Conservation (phyloP, 2,113 vertebrate genomes). For the Ochotona princeps region DNA sequence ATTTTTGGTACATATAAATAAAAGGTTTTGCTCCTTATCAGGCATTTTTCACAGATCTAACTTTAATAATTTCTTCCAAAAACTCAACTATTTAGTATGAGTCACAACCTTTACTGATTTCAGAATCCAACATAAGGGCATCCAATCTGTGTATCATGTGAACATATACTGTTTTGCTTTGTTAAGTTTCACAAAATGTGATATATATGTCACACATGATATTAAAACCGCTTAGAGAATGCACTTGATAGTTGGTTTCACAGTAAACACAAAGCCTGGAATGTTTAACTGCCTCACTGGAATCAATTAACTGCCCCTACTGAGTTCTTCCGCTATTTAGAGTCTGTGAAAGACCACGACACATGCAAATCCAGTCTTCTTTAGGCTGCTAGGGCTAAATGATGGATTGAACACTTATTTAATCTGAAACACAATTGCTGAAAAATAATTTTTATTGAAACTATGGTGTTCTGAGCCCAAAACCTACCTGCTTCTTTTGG, state of each 20-base stretch:
- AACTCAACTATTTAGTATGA: not conserved
- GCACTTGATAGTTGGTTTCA: not conserved
- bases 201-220: not conserved
- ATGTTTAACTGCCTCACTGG: not conserved
- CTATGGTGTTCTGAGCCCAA: not conserved
- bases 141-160: not conserved
- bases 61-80: not conserved
- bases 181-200: not conserved
- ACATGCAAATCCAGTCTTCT: not conserved
- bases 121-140: not conserved
- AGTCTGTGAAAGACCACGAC: conserved; percentile 18
- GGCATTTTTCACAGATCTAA: not conserved
- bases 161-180: not conserved
- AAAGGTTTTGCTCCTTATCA: not conserved
- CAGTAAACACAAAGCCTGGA: not conserved
- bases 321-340: not conserved
- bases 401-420: conserved; percentile 36
- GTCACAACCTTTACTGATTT: not conserved
- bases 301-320: conserved; percentile 45
- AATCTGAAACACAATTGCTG: not conserved
- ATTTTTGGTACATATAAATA: not conserved
- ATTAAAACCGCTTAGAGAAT: not conserved
- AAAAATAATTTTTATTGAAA: conserved; percentile 30
- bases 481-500: not conserved
- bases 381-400: not conserved